Evolutionary conservation across 2,888 invertebrate species (phyloP), one percentile per base, ranked within the genome.

Genomic region (Amblyjoppa proteus): DNA sequence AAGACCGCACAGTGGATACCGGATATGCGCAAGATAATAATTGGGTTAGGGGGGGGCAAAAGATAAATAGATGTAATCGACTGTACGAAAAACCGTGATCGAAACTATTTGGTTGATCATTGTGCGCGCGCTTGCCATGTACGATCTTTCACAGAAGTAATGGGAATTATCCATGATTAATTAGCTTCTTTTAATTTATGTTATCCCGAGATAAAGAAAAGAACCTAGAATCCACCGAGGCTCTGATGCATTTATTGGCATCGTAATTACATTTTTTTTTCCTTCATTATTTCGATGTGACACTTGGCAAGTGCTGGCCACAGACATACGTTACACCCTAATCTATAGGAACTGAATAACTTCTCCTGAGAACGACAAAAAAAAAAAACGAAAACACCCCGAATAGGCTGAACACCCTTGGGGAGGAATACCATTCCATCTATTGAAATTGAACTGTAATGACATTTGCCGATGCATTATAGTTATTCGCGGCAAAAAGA

Each of bases 221-320:
- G 28, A 9, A 13, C 13, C 13, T 70, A 82, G 75, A 75, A 70
- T 38, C 70, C 75, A 68, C 79, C 66, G 87, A 88, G 87, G 88
- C 87, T 90, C 86, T 81, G 90, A 83, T 90, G 90, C 90, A 90
- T 90, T 90, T 90, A 89, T 85, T 45, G 81, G 88, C 88, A 90
- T 90, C 89, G 73, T 61, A 82, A 73, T 34, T 82, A 87, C 78
- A 71, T 70, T 77, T 56, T 66, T n/a, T 41, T 58, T 70, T 20
- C 20, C 70, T 75, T 58, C 38, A 56, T n/a, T 68, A 51, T 25
- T 34, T 81, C 70, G 56, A n/a, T 20, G 74, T 87, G 85, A 85
- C 69, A 78, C 79, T 83, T 76, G 20, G 49, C 79, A 79, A 78
- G 81, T 85, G 86, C 86, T 87, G 87, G 86, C 78, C 86, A 58